A percentile compares a stretch with the other conserved stretches of the same genome.
Evolutionary conservation across 2,113 vertebrate genomes (phyloP).

Genomic region (Sciurus niger): DNA sequence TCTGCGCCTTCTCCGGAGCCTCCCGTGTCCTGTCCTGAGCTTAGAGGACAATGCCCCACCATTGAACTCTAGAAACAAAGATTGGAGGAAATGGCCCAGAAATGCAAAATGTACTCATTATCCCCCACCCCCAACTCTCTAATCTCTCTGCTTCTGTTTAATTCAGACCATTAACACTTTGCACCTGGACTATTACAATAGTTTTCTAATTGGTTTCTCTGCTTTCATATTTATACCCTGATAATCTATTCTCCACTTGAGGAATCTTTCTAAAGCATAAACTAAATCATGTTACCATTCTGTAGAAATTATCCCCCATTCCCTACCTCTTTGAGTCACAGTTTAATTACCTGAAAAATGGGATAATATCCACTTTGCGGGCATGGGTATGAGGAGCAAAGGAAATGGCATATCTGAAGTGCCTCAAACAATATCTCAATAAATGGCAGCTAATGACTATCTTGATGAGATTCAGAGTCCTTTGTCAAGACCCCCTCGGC

Average conservation of each 20-base stretch:
- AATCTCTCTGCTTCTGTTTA: neutral
- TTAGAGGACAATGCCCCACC: neutral
- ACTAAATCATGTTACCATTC: neutral
- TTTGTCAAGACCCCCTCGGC: neutral
- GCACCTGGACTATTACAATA: neutral
- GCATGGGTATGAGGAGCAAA: neutral
- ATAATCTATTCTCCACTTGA: neutral
- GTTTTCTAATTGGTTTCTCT: constrained; percentile 14
- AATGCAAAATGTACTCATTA: neutral
- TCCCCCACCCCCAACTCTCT: neutral
- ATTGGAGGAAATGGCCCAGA: neutral
- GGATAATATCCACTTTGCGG: constrained; percentile 4
- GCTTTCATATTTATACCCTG: neutral
- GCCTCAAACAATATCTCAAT: neutral
- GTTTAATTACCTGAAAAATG: constrained; percentile 50
- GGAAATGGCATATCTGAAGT: neutral
- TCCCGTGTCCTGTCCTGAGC: neutral
- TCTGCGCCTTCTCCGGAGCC: neutral
- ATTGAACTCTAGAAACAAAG: neutral
- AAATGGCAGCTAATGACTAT: neutral
- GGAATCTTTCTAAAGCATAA: neutral
- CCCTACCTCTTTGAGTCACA: neutral
- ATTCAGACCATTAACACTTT: constrained; percentile 28
- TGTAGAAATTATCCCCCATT: neutral
- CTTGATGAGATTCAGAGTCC: neutral